These are phyloP conservation scores for Drosophila kambysellisi DNA, from an alignment of 2,888 invertebrate species.

Conservation along the genomic window DNA sequence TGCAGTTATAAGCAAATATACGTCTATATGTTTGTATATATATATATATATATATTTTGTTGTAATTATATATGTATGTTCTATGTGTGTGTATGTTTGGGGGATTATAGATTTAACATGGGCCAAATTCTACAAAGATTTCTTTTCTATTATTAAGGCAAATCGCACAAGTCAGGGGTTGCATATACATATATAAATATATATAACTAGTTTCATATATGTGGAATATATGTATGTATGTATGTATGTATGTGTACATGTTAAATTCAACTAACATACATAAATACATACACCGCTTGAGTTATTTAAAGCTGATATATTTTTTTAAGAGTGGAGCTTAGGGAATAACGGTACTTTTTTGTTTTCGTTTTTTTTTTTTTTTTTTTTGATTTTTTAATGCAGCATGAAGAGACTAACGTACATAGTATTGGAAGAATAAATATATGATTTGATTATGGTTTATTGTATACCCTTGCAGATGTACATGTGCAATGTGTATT, in stretches of 20 bases:
- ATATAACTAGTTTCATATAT: neutral
- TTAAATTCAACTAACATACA: neutral
- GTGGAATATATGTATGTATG: neutral
- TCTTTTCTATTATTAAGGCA: constrained; percentile 56
- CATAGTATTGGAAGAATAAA: neutral
- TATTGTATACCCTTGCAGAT: constrained; percentile 14
- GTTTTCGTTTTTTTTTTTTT: too few species aligned
- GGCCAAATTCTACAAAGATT: constrained; percentile 21
- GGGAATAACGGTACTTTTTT: neutral
- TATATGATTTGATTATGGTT: neutral
- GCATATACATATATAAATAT: constrained; percentile 8
- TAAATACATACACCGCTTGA: neutral
- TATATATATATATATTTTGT: constrained; percentile 4
- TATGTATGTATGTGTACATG: neutral
- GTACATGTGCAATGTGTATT: neutral
- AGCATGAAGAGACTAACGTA: neutral
- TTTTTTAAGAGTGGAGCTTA: neutral
- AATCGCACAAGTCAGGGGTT: constrained; percentile 61
- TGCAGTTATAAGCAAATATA: constrained; percentile 21
- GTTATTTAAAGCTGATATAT: constrained; percentile 1
- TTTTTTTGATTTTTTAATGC: neutral
- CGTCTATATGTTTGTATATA: neutral
- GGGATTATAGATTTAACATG: constrained; percentile 7
- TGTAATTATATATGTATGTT: neutral
- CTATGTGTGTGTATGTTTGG: neutral